Evolutionary conservation across 1,140 invertebrate genomes (phyloP).

Genomic region (Drosophila nigromelanica): DNA sequence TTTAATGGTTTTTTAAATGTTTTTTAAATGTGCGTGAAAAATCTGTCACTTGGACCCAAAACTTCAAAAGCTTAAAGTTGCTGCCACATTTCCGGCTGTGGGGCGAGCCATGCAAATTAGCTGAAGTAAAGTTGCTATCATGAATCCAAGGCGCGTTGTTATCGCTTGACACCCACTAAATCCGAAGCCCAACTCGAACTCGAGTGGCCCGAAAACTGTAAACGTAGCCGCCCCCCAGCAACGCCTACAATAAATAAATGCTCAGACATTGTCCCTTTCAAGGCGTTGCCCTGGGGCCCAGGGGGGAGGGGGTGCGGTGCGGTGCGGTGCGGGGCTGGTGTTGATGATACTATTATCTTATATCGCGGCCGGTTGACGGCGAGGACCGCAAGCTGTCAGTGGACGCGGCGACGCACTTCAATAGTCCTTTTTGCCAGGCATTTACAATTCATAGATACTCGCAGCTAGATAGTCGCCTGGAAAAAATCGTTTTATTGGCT

Average conservation of each 20-base stretch:
- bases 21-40: slow-evolving; percentile 83
- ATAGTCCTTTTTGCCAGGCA: slow-evolving; percentile 65
- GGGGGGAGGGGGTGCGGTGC: background rate
- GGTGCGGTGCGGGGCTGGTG: slow-evolving; percentile 49
- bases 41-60: slow-evolving; percentile 54
- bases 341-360: slow-evolving; percentile 84
- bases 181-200: slow-evolving; percentile 49
- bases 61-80: slow-evolving; percentile 60
- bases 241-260: slow-evolving; percentile 61
- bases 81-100: slow-evolving; percentile 19
- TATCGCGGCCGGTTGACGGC: slow-evolving; percentile 57
- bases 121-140: slow-evolving; percentile 63
- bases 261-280: slow-evolving; percentile 56
- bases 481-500: slow-evolving; percentile 84
- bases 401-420: slow-evolving; percentile 57
- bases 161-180: slow-evolving; percentile 46
- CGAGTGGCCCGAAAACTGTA: slow-evolving; percentile 3
- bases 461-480: slow-evolving; percentile 32
- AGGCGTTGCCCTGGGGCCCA: slow-evolving; percentile 34
- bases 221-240: slow-evolving; percentile 47
- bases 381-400: slow-evolving; percentile 65
- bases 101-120: slow-evolving; percentile 71
- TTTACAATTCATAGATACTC: slow-evolving; percentile 79
- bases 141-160: slow-evolving; percentile 50
- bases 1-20: slow-evolving; percentile 84